Evolutionary conservation across 2,113 vertebrate species (phyloP).

Genomic region (Cebus imitator): DNA sequence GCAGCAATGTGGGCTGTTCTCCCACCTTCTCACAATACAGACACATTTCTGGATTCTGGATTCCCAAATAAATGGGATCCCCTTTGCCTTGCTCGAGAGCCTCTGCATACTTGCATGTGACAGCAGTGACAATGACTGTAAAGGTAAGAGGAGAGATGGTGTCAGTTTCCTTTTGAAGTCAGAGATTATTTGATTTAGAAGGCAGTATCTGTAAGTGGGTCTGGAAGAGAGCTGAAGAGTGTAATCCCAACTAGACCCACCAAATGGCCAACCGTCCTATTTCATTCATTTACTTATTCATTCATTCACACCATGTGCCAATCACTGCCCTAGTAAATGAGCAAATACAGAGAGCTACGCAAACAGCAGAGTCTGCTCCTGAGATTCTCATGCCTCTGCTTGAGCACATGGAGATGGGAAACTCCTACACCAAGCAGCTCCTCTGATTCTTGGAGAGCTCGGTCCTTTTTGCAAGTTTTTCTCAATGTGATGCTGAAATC

Average conservation of each 20-base stretch:
- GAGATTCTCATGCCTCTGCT: neutral
- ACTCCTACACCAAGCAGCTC: accelerated
- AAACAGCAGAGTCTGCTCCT: neutral
- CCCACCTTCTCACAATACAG: neutral
- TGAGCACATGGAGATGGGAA: neutral
- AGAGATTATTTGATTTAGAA: neutral
- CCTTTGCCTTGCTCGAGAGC: slow-evolving; percentile 38
- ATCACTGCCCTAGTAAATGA: neutral
- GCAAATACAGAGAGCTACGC: neutral
- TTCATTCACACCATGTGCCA: neutral
- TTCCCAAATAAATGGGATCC: slow-evolving; percentile 59
- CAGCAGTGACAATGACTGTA: neutral
- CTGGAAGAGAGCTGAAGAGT: neutral
- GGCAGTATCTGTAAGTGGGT: neutral
- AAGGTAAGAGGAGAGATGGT: neutral
- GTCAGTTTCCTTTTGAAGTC: neutral
- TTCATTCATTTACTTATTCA: neutral
- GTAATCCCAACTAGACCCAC: neutral
- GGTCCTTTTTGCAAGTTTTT: neutral
- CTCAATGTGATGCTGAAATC: neutral
- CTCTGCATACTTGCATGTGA: slow-evolving; percentile 12
- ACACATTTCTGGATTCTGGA: slow-evolving; percentile 33
- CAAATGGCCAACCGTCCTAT: neutral
- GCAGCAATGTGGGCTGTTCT: neutral
- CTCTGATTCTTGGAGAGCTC: neutral